Conservation (phyloP, 2,113 vertebrate genomes). For the Lophotis ruficrista region DNA sequence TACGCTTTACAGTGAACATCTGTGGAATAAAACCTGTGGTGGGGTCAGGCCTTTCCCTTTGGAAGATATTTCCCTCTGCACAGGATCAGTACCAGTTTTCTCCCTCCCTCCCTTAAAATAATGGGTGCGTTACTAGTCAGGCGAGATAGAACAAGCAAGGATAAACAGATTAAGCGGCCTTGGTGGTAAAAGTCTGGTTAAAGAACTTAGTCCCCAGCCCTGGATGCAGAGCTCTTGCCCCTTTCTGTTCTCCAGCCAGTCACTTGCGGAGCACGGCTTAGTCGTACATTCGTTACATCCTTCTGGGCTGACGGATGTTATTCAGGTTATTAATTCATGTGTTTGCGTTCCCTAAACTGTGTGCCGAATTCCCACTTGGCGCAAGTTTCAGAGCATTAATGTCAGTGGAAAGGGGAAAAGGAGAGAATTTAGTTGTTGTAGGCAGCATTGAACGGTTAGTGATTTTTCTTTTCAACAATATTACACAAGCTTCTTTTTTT, state of each 20-base stretch:
- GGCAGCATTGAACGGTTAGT: neutral
- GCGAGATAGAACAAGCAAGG: neutral
- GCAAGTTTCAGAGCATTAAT: neutral
- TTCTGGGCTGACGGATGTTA: neutral
- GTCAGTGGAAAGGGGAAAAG: neutral
- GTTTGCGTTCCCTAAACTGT: neutral
- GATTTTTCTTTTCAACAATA: neutral
- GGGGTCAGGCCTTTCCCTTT: neutral
- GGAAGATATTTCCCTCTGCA: neutral
- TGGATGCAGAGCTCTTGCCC: neutral
- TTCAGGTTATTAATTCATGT: constrained; percentile 1
- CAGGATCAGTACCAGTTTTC: neutral
- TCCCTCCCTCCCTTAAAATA: neutral
- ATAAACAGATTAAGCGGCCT: neutral
- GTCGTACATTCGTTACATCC: rapidly evolving
- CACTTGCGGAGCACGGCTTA: neutral
- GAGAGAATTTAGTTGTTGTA: neutral
- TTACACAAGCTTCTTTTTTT: neutral
- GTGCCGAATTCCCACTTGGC: neutral
- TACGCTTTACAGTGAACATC: neutral
- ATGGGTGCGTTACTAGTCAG: neutral
- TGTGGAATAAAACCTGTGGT: neutral
- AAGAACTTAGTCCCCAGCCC: neutral
- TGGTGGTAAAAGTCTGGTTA: neutral
- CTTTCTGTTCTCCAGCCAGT: neutral